Conservation (phyloP, 2,888 invertebrate species). For the Callyntrura sp. region DNA sequence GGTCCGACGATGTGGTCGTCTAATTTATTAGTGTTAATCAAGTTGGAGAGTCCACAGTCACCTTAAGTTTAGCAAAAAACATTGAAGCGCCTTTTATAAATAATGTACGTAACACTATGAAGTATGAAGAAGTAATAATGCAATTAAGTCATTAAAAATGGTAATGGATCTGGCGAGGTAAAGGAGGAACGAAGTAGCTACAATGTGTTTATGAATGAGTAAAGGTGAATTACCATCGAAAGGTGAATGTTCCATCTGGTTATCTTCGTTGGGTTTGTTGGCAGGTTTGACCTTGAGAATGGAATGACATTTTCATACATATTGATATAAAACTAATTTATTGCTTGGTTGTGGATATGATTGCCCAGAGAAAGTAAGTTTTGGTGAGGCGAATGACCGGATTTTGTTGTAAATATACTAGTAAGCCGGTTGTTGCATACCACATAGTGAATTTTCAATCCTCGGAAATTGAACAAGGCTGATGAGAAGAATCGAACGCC, state of each 20-base stretch:
- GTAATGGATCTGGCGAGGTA: neutral
- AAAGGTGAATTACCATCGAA: conserved; percentile 77
- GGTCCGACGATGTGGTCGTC: conserved; percentile 79
- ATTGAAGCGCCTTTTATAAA: neutral
- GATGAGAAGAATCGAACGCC: conserved; percentile 83
- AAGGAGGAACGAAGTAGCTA: neutral
- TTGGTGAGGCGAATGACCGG: no score
- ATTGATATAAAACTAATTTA: no score
- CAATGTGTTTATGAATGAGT: neutral
- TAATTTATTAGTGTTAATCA: conserved; percentile 35
- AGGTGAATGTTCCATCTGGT: conserved; percentile 71
- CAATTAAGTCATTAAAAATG: conserved; percentile 16
- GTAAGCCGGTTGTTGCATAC: no score
- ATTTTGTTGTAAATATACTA: no score
- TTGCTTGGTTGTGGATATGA: no score
- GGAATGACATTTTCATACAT: no score
- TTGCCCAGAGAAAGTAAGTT: no score
- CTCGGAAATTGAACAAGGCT: conserved; percentile 82
- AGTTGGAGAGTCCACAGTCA: conserved; percentile 55
- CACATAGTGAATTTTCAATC: conserved; percentile 83
- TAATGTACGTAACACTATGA: neutral
- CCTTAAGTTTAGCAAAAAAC: conserved; percentile 1
- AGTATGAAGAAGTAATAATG: no score
- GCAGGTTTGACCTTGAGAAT: conserved; percentile 73
- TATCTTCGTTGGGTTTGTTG: conserved; percentile 8